phyloP scores from a whole-genome alignment of 2,797 vertebrate genomes.

The Lepidocolaptes lacrymiger region DNA sequence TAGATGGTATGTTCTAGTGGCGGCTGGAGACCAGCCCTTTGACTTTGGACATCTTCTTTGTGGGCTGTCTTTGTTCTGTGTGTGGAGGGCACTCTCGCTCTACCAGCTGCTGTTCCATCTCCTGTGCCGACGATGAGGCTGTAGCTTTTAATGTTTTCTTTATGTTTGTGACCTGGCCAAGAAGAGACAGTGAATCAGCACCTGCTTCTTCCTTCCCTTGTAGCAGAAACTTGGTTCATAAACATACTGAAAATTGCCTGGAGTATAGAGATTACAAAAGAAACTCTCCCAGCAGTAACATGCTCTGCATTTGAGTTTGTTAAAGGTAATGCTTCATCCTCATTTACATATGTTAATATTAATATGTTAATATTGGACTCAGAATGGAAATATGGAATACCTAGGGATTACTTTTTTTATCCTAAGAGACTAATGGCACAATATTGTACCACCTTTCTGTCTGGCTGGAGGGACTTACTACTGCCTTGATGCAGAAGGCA shows the following conservation, averaged over 20 bases:
- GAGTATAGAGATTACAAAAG: neutral
- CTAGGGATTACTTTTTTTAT: neutral
- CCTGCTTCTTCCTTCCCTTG: neutral
- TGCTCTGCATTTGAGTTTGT: neutral
- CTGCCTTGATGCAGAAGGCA: neutral
- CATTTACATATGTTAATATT: neutral
- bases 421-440: neutral
- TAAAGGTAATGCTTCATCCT: neutral
- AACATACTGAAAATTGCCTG: neutral
- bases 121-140: slow-evolving; percentile 80
- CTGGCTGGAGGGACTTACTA: neutral
- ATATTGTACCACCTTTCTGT: neutral
- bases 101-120: slow-evolving; percentile 81
- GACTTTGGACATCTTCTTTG: slow-evolving; percentile 86
- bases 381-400: too few relatives aligned
- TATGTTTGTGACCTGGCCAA: slow-evolving; percentile 82
- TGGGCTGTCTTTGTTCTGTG: slow-evolving; percentile 80
- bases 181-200: slow-evolving; percentile 63
- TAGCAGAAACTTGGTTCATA: neutral
- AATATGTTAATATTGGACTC: neutral
- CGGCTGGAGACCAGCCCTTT: slow-evolving; percentile 86
- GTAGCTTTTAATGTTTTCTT: slow-evolving; percentile 82
- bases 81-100: slow-evolving; percentile 80
- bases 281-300: neutral
- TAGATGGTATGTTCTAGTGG: slow-evolving; percentile 76